Evolutionary conservation across 2,888 invertebrate genomes (phyloP), one percentile per base, ranked within the genome.

Genomic region (Lepidochrysops patricia): DNA sequence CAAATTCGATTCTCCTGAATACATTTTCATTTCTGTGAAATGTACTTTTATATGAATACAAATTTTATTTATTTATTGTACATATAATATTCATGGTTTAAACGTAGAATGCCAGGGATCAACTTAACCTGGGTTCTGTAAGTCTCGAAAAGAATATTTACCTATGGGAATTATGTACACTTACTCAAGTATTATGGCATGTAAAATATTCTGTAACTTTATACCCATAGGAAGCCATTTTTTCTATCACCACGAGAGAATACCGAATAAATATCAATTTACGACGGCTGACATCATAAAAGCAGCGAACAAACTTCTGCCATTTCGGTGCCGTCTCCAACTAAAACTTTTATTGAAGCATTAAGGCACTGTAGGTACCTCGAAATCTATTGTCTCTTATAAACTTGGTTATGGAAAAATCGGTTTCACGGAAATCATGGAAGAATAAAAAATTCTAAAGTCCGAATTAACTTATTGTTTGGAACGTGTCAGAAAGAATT

Each of bases 231-330:
- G 5, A 23, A 49, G n/a, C 43, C 27, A 50, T 50, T 58, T 58
- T 50, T 58, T 23, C 13, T 32, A 35, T 50, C 34, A 19, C 58
- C 13, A 13, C 15, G 34, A 15, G 34, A 49, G 25, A 35, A 50
- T 50, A 50, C 35, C 15, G 58, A 52, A 58, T 58, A 58, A 76
- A 81, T 82, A 82, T 77, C 74, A 80, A 80, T 80, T 80, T 78
- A 76, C 70, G 72, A 72, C 67, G 72, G 72, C 72, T 68, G 70
- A 75, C 73, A 74, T 76, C 76, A 75, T 80, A 80, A 79, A 81
- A 76, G 75, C 75, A 76, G 66, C 58, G 70, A 69, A 67, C 60
- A 72, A 78, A 77, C 72, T 80, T 75, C 58, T 65, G 62, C 70
- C 64, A 67, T 72, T 69, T 66, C 61, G 59, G 64, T 62, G 63